These are phyloP conservation scores for Leptobrachium ailaonicum DNA, from an alignment of 2,113 vertebrate species.

Conservation along the genomic window DNA sequence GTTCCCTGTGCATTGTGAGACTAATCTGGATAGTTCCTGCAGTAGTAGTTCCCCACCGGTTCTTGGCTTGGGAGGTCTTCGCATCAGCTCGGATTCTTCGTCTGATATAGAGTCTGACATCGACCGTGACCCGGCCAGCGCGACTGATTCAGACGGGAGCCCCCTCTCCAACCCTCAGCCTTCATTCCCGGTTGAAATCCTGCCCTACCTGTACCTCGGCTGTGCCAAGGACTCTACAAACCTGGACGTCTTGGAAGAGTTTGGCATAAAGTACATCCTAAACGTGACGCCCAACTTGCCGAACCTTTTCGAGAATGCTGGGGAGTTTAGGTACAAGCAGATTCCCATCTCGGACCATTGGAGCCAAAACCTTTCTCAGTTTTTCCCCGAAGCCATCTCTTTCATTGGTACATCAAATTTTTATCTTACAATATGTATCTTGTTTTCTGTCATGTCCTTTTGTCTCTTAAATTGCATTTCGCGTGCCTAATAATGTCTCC, in stretches of 20 bases:
- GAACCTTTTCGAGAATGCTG: slow-evolving; percentile 96
- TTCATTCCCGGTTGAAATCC: slow-evolving; percentile 93
- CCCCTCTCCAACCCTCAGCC: slow-evolving; percentile 90
- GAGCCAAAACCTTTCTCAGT: slow-evolving; percentile 98
- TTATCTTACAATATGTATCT: too few relatives aligned
- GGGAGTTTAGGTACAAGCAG: slow-evolving; percentile 98
- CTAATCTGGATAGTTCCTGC: slow-evolving; percentile 84
- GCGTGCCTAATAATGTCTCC: too few relatives aligned
- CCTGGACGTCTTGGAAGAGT: slow-evolving; percentile 94
- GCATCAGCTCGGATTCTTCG: slow-evolving; percentile 94
- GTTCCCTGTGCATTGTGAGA: slow-evolving; percentile 85
- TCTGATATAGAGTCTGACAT: slow-evolving; percentile 94
- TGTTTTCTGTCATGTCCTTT: too few relatives aligned
- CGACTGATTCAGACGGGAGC: slow-evolving; percentile 91
- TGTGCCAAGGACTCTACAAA: slow-evolving; percentile 98
- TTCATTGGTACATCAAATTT: slow-evolving; percentile 86
- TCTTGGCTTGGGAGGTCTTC: slow-evolving; percentile 86
- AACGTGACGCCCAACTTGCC: slow-evolving; percentile 98
- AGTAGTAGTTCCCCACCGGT: slow-evolving; percentile 86
- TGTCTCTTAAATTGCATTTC: too few relatives aligned
- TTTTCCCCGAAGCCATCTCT: slow-evolving; percentile 97
- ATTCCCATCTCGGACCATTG: slow-evolving; percentile 98
- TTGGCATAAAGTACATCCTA: slow-evolving; percentile 98
- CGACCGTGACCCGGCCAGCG: slow-evolving; percentile 86
- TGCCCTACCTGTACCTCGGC: slow-evolving; percentile 92